Conservation (phyloP, 2,888 invertebrate species). For the Catocala fraxini region DNA sequence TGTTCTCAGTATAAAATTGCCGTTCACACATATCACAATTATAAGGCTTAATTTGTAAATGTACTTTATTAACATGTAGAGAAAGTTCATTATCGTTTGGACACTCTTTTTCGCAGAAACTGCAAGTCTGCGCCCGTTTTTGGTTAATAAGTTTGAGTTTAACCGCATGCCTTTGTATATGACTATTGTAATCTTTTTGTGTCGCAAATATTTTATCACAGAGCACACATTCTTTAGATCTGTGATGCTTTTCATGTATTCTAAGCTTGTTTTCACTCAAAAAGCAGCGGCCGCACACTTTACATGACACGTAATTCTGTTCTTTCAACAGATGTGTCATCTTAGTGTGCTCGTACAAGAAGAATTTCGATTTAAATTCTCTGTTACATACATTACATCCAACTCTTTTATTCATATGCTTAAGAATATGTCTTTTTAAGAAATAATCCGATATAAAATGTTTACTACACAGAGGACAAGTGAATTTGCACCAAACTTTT, state of each 20-base stretch:
- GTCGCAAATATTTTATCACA: constrained; percentile 69
- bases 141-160: constrained; percentile 59
- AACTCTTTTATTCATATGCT: constrained; percentile 62
- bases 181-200: constrained; percentile 63
- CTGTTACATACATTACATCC: constrained; percentile 62
- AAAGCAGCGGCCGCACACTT: constrained; percentile 67
- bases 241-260: constrained; percentile 64
- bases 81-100: constrained; percentile 72
- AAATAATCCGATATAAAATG: constrained; percentile 78
- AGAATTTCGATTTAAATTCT: constrained; percentile 70
- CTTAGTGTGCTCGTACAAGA: constrained; percentile 74
- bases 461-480: constrained; percentile 75
- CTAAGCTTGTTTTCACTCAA: constrained; percentile 52
- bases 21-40: constrained; percentile 80
- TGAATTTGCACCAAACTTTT: constrained; percentile 56
- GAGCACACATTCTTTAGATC: constrained; percentile 61
- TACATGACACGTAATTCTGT: constrained; percentile 57
- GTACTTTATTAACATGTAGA: constrained; percentile 77
- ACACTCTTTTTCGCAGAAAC: constrained; percentile 78
- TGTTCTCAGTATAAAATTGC: constrained; percentile 75
- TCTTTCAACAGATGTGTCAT: constrained; percentile 64
- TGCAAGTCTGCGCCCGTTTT: constrained; percentile 64
- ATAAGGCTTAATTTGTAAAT: constrained; percentile 81
- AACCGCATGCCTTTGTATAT: constrained; percentile 68
- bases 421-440: constrained; percentile 70